Evolutionary conservation across 2,797 vertebrate genomes (phyloP).

Genomic region (Eurystomus glaucurus): DNA sequence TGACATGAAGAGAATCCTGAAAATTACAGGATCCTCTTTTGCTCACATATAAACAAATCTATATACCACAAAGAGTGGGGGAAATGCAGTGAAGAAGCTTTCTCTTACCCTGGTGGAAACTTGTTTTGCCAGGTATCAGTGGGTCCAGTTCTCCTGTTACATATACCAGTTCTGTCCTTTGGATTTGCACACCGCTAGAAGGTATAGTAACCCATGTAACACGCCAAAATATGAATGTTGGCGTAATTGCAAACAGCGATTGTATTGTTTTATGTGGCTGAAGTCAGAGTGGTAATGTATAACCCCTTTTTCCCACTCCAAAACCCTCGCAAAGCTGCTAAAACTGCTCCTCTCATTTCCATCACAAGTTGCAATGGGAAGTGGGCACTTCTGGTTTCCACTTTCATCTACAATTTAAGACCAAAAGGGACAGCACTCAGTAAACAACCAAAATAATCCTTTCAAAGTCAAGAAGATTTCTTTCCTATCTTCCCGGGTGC

Average conservation of each 20-base stretch:
- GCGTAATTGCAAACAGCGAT: neutral
- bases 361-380: neutral
- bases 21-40: neutral
- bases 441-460: slow-evolving; percentile 63
- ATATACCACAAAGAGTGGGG: neutral
- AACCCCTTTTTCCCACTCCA: neutral
- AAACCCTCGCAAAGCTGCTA: neutral
- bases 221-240: neutral
- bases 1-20: neutral
- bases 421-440: slow-evolving; percentile 15
- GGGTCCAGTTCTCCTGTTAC: neutral
- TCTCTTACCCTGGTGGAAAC: neutral
- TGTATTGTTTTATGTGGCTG: neutral
- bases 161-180: neutral
- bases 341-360: neutral
- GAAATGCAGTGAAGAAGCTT: neutral
- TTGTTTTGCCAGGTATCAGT: neutral
- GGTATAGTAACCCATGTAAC: neutral
- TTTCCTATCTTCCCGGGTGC: slow-evolving; percentile 25
- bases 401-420: slow-evolving; percentile 8
- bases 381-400: neutral
- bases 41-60: neutral
- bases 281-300: neutral
- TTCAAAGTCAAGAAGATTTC: slow-evolving; percentile 40
- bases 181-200: neutral